Conservation (phyloP, 2,797 vertebrate genomes). For the Sciurus carolinensis region DNA sequence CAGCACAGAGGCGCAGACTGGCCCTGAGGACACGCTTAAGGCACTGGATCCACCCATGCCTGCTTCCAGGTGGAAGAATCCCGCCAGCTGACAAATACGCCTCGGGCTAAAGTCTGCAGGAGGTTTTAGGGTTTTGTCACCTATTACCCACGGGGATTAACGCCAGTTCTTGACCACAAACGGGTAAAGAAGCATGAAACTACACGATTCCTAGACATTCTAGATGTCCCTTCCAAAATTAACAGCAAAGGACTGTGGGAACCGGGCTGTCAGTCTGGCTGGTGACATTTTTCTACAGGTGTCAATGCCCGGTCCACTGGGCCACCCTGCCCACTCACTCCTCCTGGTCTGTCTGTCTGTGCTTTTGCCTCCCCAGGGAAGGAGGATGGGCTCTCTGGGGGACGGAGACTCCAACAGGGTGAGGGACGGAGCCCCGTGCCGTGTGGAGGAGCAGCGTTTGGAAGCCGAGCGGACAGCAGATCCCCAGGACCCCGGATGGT, state of each 20-base stretch:
- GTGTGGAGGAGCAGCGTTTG: neutral
- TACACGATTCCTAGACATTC: neutral
- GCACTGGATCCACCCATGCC: neutral
- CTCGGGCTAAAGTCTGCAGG: neutral
- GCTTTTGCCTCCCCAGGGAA: neutral
- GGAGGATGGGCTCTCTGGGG: neutral
- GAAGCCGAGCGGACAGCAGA: neutral
- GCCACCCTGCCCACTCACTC: neutral
- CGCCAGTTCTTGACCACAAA: neutral
- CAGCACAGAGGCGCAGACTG: neutral
- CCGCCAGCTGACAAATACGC: neutral
- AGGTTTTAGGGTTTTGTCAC: conserved; percentile 26
- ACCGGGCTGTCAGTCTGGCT: neutral
- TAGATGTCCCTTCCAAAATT: neutral
- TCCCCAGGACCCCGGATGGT: neutral
- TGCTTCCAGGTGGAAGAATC: no score
- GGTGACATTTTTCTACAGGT: neutral
- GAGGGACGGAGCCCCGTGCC: neutral
- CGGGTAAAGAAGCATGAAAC: conserved; percentile 37
- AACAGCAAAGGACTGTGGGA: neutral
- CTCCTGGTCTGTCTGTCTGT: neutral
- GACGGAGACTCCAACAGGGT: neutral
- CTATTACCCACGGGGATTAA: conserved; percentile 17
- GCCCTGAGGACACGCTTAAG: neutral
- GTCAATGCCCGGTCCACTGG: neutral